These are phyloP conservation scores for Zhuqinia jingwanae DNA, from an alignment of 2,888 invertebrate genomes.

Conservation along the genomic window DNA sequence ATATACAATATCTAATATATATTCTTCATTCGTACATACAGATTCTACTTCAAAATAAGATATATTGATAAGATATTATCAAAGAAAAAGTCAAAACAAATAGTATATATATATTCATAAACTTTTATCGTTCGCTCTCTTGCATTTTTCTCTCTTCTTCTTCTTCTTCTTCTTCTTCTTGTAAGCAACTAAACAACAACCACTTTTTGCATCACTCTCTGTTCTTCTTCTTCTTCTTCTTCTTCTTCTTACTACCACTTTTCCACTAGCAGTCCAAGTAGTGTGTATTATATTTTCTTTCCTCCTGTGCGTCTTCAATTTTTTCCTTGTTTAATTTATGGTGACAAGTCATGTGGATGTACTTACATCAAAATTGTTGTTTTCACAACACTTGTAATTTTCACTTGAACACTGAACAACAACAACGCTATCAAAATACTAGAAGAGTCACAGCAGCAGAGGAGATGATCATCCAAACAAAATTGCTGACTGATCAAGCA, in stretches of 20 bases:
- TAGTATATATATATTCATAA: neutral
- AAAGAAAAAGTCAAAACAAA: conserved; percentile 35
- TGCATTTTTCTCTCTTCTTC: neutral
- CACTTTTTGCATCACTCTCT: conserved; percentile 9
- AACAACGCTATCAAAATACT: neutral
- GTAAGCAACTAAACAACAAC: neutral
- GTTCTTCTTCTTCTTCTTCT: conserved; percentile 5
- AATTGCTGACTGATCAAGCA: conserved; percentile 5
- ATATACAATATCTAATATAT: neutral
- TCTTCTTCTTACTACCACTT: too few species aligned
- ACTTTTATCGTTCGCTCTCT: neutral
- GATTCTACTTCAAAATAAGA: neutral
- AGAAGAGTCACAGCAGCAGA: too few species aligned
- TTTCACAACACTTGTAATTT: conserved; percentile 63
- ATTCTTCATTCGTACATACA: conserved; percentile 1
- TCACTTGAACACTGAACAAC: conserved; percentile 28
- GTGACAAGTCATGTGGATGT: conserved; percentile 43
- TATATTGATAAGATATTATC: neutral
- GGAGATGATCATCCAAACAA: conserved; percentile 2
- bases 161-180: too few species aligned
- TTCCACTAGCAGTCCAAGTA: too few species aligned
- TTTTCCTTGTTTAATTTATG: conserved; percentile 48
- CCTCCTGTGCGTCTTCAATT: conserved; percentile 21
- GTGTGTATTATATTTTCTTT: too few species aligned
- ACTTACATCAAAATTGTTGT: conserved; percentile 56